Evolutionary conservation across 2,797 vertebrate species (phyloP).

Genomic region (Brotogeris chrysoptera): DNA sequence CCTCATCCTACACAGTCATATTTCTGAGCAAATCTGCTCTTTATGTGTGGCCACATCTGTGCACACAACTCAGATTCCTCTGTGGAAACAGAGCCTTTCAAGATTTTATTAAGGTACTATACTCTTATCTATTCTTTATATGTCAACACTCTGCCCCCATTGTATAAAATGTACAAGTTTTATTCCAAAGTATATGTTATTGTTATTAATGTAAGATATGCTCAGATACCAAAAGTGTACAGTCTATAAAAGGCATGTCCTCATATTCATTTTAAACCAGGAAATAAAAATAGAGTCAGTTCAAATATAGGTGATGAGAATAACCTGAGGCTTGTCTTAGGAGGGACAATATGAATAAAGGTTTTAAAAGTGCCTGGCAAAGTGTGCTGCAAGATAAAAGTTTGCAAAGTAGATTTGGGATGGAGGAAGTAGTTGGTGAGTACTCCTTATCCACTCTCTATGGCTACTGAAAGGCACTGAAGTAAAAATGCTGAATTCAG

Average conservation of each 20-base stretch:
- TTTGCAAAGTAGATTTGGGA: background rate
- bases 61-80: background rate
- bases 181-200: background rate
- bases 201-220: background rate
- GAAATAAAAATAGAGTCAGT: background rate
- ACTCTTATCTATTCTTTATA: background rate
- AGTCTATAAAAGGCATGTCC: background rate
- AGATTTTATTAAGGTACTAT: background rate
- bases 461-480: background rate
- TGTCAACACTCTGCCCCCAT: background rate
- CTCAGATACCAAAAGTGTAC: background rate
- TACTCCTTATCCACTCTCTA: background rate
- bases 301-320: constrained; percentile 9
- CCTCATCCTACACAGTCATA: background rate
- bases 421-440: background rate
- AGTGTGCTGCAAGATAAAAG: background rate
- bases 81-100: background rate
- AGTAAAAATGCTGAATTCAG: background rate
- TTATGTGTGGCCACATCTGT: background rate
- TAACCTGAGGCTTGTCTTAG: background rate
- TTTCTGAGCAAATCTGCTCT: background rate
- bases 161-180: background rate
- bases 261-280: background rate
- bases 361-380: background rate
- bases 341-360: background rate